Evolutionary conservation across 2,113 vertebrate genomes (phyloP), one percentile per base, ranked within the genome.

Genomic region (Charadrius vociferus): DNA sequence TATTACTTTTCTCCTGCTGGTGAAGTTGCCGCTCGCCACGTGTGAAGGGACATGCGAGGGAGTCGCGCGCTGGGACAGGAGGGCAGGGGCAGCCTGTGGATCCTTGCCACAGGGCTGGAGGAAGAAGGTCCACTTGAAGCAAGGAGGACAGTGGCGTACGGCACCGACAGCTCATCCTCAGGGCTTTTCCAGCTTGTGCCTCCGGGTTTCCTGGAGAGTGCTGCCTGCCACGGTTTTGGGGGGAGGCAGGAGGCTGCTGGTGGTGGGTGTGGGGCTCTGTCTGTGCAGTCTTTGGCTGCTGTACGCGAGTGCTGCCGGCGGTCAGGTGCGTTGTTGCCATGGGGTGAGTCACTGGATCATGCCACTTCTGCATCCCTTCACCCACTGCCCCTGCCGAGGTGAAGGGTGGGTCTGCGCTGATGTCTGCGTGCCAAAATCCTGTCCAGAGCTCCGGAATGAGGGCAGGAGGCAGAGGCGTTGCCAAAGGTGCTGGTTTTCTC

Each of bases 111-210:
- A 34, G 23, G 37, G 47, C 30, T 79, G 37, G 45, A 58, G 37
- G 45, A 58, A n/a, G 52, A 85, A 88, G 45, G 14, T 21, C 73
- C 21, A 1, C 22, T 30, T 30, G 55, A 34, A 81, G 74, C 1
- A 4, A 59, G 61, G 65, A 50, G 6, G 8, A 26, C 0, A 0
- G 23, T 0, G 1, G 52, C 0, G 0, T 43, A 41, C 5, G 12
- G 16, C 11, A 5, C 36, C 4, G 1, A 18, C 29, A 39, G 19
- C 24, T 24, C 11, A 7, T 50, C 49, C 10, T 50, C 49, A 23
- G 49, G 49, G 49, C 22, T 23, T 50, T 50, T 50, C 22, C 49
- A 50, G 49, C 12, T 6, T 23, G 49, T 50, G 49, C 49, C 23
- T 56, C 63, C 10, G 30, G 72, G 29, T 56, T 4, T 68, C 30